phyloP scores from a whole-genome alignment of 2,113 vertebrate genomes.

The Murina feae region DNA sequence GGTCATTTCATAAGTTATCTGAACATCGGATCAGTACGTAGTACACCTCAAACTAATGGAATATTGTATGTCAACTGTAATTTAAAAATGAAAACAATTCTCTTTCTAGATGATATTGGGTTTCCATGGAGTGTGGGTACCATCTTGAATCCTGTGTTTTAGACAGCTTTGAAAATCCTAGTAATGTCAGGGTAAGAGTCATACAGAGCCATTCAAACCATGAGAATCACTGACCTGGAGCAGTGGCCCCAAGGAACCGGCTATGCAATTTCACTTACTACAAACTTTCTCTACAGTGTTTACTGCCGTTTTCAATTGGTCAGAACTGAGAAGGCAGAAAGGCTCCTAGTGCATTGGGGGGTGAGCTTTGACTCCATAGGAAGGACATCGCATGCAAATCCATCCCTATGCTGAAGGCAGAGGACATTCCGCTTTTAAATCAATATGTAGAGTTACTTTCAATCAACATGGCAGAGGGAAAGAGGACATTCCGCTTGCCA shows the following conservation, averaged over 20 bases:
- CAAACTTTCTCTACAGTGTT: rapidly evolving
- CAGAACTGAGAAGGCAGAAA: background rate
- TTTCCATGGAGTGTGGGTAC: background rate
- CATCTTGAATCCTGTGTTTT: background rate
- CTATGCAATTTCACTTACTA: rapidly evolving
- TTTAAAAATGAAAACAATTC: background rate
- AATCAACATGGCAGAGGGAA: no score
- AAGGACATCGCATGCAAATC: no score
- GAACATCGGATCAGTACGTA: background rate
- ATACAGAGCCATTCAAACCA: rapidly evolving
- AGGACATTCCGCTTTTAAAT: background rate
- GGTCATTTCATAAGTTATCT: background rate
- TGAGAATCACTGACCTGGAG: rapidly evolving
- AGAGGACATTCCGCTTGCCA: background rate
- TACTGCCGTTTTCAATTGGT: background rate
- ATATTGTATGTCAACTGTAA: background rate
- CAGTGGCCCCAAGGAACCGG: rapidly evolving
- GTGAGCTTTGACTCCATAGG: background rate
- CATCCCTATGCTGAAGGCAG: background rate
- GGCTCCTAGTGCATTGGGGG: background rate
- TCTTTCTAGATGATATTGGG: rapidly evolving
- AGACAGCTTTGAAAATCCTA: no score
- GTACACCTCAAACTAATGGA: background rate
- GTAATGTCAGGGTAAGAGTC: rapidly evolving
- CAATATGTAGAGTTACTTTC: background rate